Percentiles rank a stretch among this genome's conserved stretches.
These are phyloP conservation scores for Heliangelus exortis DNA, from an alignment of 2,797 vertebrate species.

Conservation along the genomic window DNA sequence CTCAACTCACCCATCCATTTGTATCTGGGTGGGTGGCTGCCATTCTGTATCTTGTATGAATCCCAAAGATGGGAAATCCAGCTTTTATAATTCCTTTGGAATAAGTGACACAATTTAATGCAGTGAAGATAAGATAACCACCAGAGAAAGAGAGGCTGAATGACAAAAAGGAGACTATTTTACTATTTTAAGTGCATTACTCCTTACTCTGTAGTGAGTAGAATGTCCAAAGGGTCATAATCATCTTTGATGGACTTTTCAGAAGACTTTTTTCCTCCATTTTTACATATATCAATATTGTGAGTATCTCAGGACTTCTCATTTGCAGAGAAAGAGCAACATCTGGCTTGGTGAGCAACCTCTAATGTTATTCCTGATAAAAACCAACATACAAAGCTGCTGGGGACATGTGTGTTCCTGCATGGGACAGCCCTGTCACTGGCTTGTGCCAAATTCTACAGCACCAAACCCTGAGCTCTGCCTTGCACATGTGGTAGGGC, in stretches of 20 bases:
- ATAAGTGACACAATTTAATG: not conserved
- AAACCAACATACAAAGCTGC: not conserved
- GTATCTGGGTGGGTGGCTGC: not conserved
- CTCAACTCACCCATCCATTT: not conserved
- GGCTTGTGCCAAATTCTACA: not conserved
- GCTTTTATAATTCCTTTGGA: not conserved
- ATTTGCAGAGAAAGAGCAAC: not conserved
- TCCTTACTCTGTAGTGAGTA: not conserved
- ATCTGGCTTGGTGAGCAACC: not conserved
- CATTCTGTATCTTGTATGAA: not conserved
- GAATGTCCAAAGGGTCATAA: not conserved
- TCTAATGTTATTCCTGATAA: not conserved
- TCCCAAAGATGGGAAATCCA: not conserved
- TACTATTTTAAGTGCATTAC: not conserved
- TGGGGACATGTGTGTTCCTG: rapidly evolving
- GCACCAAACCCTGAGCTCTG: not conserved
- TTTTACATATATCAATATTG: not conserved
- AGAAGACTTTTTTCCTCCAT: not conserved
- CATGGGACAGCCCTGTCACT: not conserved
- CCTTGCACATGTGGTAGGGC: not conserved
- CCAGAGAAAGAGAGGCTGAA: not conserved
- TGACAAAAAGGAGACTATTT: not conserved
- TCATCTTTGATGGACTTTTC: not conserved
- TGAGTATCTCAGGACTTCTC: not conserved
- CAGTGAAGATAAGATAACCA: not conserved